Conservation (phyloP, 2,888 invertebrate genomes). For the Liposcelis brunnea region DNA sequence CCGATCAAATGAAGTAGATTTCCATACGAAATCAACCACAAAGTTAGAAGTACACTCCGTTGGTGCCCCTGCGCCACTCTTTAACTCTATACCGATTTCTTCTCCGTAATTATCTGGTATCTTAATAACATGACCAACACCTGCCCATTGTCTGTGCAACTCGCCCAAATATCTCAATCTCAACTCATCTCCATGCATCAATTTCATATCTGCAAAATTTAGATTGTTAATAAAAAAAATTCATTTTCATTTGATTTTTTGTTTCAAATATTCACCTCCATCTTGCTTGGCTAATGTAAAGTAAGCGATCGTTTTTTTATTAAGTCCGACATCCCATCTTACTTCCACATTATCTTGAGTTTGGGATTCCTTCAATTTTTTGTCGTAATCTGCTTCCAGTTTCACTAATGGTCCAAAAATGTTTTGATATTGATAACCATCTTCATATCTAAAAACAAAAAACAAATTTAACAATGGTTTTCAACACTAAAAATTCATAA, state of each 20-base stretch:
- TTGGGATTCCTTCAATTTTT: conserved; percentile 91
- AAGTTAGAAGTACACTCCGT: conserved; percentile 89
- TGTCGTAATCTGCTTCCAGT: conserved; percentile 96
- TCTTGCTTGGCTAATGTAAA: conserved; percentile 95
- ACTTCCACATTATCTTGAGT: conserved; percentile 97
- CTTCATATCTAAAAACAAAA: conserved; percentile 62
- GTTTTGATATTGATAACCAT: conserved; percentile 98
- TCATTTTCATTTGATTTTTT: no score
- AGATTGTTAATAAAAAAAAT: neutral
- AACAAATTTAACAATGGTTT: conserved; percentile 18
- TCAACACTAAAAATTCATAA: neutral
- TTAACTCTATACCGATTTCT: conserved; percentile 93
- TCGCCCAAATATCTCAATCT: conserved; percentile 85
- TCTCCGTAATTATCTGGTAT: conserved; percentile 93
- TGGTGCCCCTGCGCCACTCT: conserved; percentile 80
- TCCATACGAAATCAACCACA: conserved; percentile 98
- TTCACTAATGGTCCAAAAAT: conserved; percentile 94
- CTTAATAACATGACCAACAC: conserved; percentile 94
- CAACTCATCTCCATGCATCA: conserved; percentile 98
- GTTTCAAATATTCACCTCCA: conserved; percentile 39
- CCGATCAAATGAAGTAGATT: conserved; percentile 95
- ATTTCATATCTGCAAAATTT: conserved; percentile 70
- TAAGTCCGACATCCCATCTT: conserved; percentile 95
- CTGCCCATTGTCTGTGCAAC: conserved; percentile 89
- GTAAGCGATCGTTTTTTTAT: conserved; percentile 95